Conservation (phyloP, 2,888 invertebrate genomes). For the Drosophila setosimentum region DNA sequence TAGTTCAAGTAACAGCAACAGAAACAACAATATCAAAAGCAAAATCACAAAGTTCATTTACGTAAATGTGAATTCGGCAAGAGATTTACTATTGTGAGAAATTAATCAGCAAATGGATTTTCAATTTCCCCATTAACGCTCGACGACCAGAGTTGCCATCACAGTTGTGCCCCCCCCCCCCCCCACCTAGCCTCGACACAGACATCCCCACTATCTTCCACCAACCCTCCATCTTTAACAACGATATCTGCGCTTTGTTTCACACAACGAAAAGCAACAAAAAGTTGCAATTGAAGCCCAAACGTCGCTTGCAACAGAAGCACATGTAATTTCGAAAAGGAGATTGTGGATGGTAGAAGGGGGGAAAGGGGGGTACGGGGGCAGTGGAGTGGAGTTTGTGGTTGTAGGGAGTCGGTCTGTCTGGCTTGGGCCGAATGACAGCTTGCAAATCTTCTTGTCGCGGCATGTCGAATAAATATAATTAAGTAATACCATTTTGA, state of each 20-base stretch:
- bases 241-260: slow-evolving; percentile 12
- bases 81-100: slow-evolving; percentile 57
- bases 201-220: not conserved
- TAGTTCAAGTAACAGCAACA: slow-evolving; percentile 27
- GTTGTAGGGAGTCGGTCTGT: not conserved
- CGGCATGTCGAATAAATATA: slow-evolving; percentile 64
- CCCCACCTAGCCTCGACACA: slow-evolving; percentile 11
- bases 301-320: slow-evolving; percentile 15
- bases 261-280: not conserved
- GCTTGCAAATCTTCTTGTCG: slow-evolving; percentile 72
- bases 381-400: not conserved
- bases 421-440: slow-evolving; percentile 30
- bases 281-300: slow-evolving; percentile 29
- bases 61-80: slow-evolving; percentile 71
- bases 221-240: not conserved
- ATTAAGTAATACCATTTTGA: slow-evolving; percentile 64
- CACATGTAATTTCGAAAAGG: slow-evolving; percentile 33
- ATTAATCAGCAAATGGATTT: slow-evolving; percentile 80
- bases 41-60: slow-evolving; percentile 70
- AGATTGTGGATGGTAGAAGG: not conserved
- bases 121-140: slow-evolving; percentile 78
- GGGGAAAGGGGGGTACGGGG: no score
- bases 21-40: slow-evolving; percentile 15
- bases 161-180: slow-evolving; percentile 10
- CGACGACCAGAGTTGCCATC: slow-evolving; percentile 37